Evolutionary conservation across 2,113 vertebrate genomes (phyloP).

Genomic region (Pterocles burchelli): DNA sequence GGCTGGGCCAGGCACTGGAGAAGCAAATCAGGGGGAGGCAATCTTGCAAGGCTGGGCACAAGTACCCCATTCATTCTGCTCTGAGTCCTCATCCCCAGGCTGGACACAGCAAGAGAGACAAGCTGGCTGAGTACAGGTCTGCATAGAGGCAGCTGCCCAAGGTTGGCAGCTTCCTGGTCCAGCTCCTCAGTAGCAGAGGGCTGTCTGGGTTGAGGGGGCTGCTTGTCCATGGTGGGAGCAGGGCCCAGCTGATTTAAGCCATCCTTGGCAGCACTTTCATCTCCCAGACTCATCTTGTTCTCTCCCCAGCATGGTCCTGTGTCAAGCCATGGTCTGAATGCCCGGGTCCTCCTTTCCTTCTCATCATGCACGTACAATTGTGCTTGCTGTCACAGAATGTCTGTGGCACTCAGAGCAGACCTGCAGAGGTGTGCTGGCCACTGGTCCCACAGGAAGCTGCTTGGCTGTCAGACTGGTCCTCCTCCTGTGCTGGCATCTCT

Average conservation of each 20-base stretch:
- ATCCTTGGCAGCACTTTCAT: neutral
- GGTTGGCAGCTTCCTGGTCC: neutral
- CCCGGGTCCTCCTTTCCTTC: neutral
- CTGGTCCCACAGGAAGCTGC: neutral
- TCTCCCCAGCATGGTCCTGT: neutral
- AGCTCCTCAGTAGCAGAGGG: neutral
- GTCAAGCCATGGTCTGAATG: neutral
- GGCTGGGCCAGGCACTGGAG: too few relatives aligned
- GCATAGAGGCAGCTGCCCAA: too few relatives aligned
- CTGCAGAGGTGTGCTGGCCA: neutral
- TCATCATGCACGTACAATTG: neutral
- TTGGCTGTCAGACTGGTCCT: neutral
- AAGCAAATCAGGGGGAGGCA: neutral
- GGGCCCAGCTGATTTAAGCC: neutral
- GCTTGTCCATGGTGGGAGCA: neutral
- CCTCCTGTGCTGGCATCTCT: neutral
- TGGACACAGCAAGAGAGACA: too few relatives aligned
- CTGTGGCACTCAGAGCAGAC: neutral
- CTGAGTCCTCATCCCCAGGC: neutral
- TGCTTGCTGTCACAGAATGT: neutral
- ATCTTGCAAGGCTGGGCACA: neutral
- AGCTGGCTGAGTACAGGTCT: neutral
- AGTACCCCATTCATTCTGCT: neutral
- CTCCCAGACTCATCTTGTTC: neutral
- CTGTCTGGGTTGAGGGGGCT: neutral